Base-by-base conservation (phyloP, 2,797 vertebrate genomes). In the Melanotaenia parkinsoni region DNA sequence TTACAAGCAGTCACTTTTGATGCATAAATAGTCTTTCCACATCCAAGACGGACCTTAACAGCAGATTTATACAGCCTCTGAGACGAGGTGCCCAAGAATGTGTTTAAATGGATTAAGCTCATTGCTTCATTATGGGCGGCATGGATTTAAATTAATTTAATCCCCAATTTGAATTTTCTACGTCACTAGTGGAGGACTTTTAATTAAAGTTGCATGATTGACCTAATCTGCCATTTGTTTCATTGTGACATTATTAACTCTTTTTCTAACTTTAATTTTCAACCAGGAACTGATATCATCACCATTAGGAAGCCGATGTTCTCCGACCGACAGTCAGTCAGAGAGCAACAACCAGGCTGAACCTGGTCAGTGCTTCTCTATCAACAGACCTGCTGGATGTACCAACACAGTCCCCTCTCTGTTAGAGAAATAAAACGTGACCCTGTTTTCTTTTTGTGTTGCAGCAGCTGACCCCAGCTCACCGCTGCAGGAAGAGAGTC, bases 281-380 rank as follows among this genome's bases (percentile, higher is more conserved):
- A 58, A 88, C 9, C 88, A 98, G 97, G 95, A 97, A 60, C 76
- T 96, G 74, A 94, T 96, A 30, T 86, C 94, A 1, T 94, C 92
- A 1, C 94, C 95, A 3, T 66, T 86, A 3, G 90, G 83, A 79
- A 91, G 88, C 74, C 89, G 88, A 56, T 89, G 82, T 72, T 93
- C 94, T 72, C 89, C 92, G 92, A 88, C 74, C 40, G 89, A 93
- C 82, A 91, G 90, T 90, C 92, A 90, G 86, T 84, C 91, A 62
- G 82, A 92, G 70, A 70, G 50, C 64, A 88, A 88, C 80, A 89
- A 63, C 63, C 81, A 84, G 57, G 70, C 80, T 22, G 88, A 86
- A 24, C 66, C 91, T 12, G 88, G 65, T 92, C 74, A 86, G 82
- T 72, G 51, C 35, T 57, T 43, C 40, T 38, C 5, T 18, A 4